Conservation (phyloP, 1,140 invertebrate genomes). For the Atta texana region DNA sequence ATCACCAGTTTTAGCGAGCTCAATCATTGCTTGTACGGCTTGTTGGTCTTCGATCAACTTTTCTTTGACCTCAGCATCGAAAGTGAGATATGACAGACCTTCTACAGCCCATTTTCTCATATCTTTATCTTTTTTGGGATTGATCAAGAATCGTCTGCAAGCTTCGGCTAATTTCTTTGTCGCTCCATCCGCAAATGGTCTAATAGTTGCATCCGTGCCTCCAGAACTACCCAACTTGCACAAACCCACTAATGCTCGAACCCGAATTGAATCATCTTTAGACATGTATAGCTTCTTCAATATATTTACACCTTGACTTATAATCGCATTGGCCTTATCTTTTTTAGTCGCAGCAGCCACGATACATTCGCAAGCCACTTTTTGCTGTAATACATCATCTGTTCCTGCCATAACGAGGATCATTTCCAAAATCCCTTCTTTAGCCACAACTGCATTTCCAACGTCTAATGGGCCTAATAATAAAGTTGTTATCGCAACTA, state of each 20-base stretch:
- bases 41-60: constrained; percentile 95
- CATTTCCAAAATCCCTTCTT: constrained; percentile 98
- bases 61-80: constrained; percentile 99
- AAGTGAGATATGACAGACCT: constrained; percentile 97
- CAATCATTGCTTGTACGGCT: constrained; percentile 94
- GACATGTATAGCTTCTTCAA: constrained; percentile 97
- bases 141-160: constrained; percentile 96
- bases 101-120: constrained; percentile 98
- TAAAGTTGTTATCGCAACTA: constrained; percentile 96
- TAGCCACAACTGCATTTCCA: constrained; percentile 96
- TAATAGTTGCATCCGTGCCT: constrained; percentile 97
- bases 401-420: constrained; percentile 98
- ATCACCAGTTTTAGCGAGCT: constrained; percentile 94
- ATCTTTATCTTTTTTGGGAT: constrained; percentile 94
- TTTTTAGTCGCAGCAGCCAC: constrained; percentile 99
- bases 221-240: constrained; percentile 98
- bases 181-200: constrained; percentile 98
- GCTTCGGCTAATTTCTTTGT: constrained; percentile 97
- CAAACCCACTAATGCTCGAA: constrained; percentile 96
- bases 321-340: constrained; percentile 97
- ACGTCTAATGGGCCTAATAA: constrained; percentile 97
- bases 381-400: constrained; percentile 94
- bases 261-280: constrained; percentile 95
- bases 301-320: constrained; percentile 96
- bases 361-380: constrained; percentile 97